phyloP scores from a whole-genome alignment of 1,140 invertebrate species.

The Ips typographus region DNA sequence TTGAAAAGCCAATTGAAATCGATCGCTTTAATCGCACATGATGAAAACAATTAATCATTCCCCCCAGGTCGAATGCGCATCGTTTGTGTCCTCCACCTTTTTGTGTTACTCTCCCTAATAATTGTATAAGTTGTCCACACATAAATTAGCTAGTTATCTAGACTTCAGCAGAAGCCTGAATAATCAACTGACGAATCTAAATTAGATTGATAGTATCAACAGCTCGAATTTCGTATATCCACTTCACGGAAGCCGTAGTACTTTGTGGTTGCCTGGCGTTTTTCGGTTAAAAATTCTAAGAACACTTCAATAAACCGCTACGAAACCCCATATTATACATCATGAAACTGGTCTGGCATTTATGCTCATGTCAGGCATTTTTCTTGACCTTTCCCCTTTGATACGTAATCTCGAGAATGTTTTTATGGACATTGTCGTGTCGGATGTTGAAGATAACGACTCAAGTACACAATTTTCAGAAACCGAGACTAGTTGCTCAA shows the following conservation, averaged over 20 bases:
- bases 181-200: constrained; percentile 2
- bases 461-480: constrained; percentile 10
- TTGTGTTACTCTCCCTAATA: background rate
- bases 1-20: constrained; percentile 53
- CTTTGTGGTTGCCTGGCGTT: constrained; percentile 5
- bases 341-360: constrained; percentile 21
- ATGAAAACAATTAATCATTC: constrained; percentile 53
- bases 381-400: constrained; percentile 17
- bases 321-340: constrained; percentile 14
- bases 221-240: background rate
- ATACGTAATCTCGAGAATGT: constrained; percentile 19
- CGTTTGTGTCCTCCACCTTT: background rate
- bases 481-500: constrained; percentile 3
- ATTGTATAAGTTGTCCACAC: background rate
- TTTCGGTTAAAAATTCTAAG: constrained; percentile 8
- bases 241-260: background rate
- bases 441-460: constrained; percentile 15
- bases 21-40: constrained; percentile 50
- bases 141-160: background rate
- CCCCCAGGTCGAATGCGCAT: background rate
- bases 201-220: constrained; percentile 4
- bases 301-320: constrained; percentile 6
- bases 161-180: background rate
- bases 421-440: constrained; percentile 19
- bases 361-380: constrained; percentile 10